Evolutionary conservation across 2,797 vertebrate genomes (phyloP).

Genomic region (Megaceryle alcyon): DNA sequence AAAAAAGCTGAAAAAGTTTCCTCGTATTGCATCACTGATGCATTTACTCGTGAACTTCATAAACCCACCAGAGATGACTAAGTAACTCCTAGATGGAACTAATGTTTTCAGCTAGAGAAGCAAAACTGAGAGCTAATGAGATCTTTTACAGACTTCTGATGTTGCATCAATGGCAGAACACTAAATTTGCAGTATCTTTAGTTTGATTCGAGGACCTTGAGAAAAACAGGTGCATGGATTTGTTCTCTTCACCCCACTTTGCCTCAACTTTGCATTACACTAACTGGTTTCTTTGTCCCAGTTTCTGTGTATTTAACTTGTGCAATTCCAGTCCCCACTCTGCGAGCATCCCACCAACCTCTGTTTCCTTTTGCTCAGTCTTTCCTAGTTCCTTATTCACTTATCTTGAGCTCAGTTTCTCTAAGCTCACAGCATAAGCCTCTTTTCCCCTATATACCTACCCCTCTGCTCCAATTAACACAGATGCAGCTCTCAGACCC

Average conservation of each 20-base stretch:
- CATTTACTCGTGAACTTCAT: background rate
- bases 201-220: background rate
- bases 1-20: background rate
- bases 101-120: background rate
- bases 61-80: background rate
- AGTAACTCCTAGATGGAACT: background rate
- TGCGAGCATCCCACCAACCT: fast-evolving
- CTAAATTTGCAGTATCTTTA: background rate
- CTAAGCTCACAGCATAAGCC: background rate
- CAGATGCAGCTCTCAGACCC: background rate
- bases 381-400: background rate
- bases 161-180: background rate
- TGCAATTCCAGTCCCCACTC: background rate
- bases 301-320: background rate
- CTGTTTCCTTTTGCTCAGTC: background rate
- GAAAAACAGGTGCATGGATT: background rate
- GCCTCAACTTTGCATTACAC: background rate
- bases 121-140: background rate
- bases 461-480: background rate
- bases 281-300: background rate
- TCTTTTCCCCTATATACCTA: background rate
- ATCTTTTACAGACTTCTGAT: background rate
- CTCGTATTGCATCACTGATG: background rate
- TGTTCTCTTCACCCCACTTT: background rate
- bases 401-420: background rate